phyloP scores from a whole-genome alignment of 2,888 invertebrate species.

The Nebria brevicollis region DNA sequence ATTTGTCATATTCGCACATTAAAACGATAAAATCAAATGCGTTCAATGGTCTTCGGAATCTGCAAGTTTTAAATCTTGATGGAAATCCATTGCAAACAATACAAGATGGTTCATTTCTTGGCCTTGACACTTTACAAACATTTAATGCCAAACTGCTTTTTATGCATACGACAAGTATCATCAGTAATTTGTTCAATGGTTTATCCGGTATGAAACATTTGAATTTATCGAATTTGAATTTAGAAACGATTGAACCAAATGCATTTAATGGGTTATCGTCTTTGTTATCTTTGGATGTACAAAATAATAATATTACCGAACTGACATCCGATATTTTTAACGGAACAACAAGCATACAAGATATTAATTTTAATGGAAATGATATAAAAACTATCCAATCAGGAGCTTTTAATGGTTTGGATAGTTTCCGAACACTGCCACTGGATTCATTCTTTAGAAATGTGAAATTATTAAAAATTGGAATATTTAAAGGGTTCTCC shows the following conservation, averaged over 20 bases:
- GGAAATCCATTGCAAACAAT: conserved; percentile 7
- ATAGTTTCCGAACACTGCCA: no score
- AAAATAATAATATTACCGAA: no score
- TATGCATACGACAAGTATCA: conserved; percentile 7
- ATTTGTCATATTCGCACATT: conserved; percentile 10
- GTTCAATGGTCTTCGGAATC: background rate
- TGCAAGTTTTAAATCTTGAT: conserved; percentile 21
- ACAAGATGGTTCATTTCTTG: conserved; percentile 4
- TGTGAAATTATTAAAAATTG: no score
- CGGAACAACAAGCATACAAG: no score
- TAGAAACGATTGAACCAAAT: conserved; percentile 19
- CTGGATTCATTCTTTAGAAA: no score
- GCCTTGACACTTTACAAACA: background rate
- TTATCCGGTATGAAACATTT: background rate
- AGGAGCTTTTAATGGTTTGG: no score
- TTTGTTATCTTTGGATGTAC: no score
- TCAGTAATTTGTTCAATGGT: conserved; percentile 4
- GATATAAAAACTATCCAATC: no score
- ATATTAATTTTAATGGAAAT: no score
- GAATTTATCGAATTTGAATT: background rate
- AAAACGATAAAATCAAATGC: background rate
- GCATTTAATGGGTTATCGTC: conserved; percentile 16
- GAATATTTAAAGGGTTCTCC: no score
- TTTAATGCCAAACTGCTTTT: conserved; percentile 17
- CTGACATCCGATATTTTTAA: no score